A percentile compares a stretch with the other conserved stretches of the same genome.
These are phyloP conservation scores for Drosophila nebulosa DNA, from an alignment of 1,140 invertebrate species.

Conservation along the genomic window DNA sequence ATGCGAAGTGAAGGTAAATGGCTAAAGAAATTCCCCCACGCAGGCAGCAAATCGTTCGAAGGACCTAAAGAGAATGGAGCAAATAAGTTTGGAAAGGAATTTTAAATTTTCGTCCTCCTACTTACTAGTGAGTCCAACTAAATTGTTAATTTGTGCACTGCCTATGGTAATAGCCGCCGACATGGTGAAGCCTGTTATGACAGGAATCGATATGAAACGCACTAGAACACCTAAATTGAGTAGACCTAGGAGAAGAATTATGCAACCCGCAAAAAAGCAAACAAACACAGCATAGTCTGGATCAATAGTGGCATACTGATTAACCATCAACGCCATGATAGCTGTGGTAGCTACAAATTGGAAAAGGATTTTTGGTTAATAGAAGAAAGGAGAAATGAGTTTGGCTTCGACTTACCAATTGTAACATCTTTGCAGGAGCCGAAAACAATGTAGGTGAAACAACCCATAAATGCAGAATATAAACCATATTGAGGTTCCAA, in stretches of 20 bases:
- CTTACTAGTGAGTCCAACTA: slow-evolving; percentile 86
- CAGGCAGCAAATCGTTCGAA: slow-evolving; percentile 84
- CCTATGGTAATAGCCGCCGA: slow-evolving; percentile 94
- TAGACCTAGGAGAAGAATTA: slow-evolving; percentile 89
- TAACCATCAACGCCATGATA: slow-evolving; percentile 89
- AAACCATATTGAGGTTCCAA: slow-evolving; percentile 83
- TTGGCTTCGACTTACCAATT: slow-evolving; percentile 81
- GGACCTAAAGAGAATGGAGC: slow-evolving; percentile 38
- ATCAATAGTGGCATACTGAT: slow-evolving; percentile 85
- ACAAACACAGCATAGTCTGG: slow-evolving; percentile 90
- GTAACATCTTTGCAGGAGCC: slow-evolving; percentile 94
- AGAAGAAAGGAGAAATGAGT: background rate
- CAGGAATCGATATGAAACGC: slow-evolving; percentile 94
- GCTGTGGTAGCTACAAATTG: slow-evolving; percentile 86
- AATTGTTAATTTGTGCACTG: slow-evolving; percentile 89
- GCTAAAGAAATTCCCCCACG: slow-evolving; percentile 83
- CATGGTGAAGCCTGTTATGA: slow-evolving; percentile 94
- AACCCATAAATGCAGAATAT: slow-evolving; percentile 93
- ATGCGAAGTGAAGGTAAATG: slow-evolving; percentile 81
- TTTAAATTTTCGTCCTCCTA: background rate
- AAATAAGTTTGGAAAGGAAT: background rate
- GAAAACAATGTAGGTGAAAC: slow-evolving; percentile 91
- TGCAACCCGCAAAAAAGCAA: slow-evolving; percentile 89
- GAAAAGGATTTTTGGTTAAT: background rate
- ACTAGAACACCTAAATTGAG: slow-evolving; percentile 93